These are phyloP conservation scores for Halcyon smyrnensis DNA, from an alignment of 2,797 vertebrate genomes.

Conservation along the genomic window DNA sequence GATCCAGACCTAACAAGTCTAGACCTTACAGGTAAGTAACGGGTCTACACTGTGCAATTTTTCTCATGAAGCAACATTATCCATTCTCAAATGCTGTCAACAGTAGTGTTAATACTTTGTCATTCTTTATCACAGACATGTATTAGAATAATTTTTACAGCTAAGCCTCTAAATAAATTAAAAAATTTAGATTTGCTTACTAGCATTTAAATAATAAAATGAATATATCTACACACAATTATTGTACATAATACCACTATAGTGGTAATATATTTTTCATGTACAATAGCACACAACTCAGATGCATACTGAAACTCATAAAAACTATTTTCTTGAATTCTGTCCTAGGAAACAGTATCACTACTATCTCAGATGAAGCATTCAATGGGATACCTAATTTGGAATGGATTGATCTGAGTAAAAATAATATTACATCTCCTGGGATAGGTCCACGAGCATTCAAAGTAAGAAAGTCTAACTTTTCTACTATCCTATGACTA, in stretches of 20 bases:
- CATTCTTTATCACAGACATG: not conserved
- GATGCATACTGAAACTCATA: not conserved
- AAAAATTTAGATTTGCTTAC: not conserved
- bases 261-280: not conserved
- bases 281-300: not conserved
- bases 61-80: not conserved
- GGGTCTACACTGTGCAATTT: not conserved
- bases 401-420: slow-evolving; percentile 95
- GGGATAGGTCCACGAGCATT: slow-evolving; percentile 83
- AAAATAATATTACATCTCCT: slow-evolving; percentile 88
- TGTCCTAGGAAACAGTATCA: slow-evolving; percentile 89
- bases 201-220: not conserved
- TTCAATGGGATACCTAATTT: slow-evolving; percentile 94
- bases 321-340: not conserved
- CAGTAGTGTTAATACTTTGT: not conserved
- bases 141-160: not conserved
- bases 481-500: not conserved
- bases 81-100: not conserved
- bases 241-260: not conserved
- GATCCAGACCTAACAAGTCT: slow-evolving; percentile 88
- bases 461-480: slow-evolving; percentile 79
- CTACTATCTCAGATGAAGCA: slow-evolving; percentile 86
- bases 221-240: not conserved
- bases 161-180: not conserved
- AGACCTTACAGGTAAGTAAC: slow-evolving; percentile 88